phyloP scores from a whole-genome alignment of 2,113 vertebrate species.

The Caretta caretta region DNA sequence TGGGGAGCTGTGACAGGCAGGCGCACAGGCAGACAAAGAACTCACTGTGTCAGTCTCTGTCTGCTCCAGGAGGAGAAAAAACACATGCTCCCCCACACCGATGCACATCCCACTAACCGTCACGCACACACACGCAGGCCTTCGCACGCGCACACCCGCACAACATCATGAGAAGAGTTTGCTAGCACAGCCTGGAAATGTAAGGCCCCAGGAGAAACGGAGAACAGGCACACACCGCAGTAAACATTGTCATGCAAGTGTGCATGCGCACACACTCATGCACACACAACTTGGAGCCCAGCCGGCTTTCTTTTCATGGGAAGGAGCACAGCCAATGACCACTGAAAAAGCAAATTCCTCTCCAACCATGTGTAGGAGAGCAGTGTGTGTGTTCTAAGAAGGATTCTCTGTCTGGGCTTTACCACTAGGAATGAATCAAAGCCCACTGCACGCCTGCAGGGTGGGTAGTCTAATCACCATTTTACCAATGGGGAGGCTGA shows the following conservation, averaged over 20 bases:
- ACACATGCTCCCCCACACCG: background rate
- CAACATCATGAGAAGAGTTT: background rate
- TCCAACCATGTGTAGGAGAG: background rate
- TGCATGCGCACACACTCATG: background rate
- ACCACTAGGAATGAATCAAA: background rate
- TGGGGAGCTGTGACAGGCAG: conserved; percentile 59
- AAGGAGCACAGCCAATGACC: background rate
- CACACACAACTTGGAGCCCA: background rate
- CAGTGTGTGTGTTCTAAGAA: background rate
- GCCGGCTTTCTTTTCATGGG: background rate
- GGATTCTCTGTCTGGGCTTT: background rate
- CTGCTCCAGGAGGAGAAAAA: conserved; percentile 52
- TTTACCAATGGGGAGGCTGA: background rate
- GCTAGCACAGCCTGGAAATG: background rate
- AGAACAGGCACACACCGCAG: background rate
- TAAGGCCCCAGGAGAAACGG: background rate
- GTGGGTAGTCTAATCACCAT: background rate
- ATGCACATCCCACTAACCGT: background rate
- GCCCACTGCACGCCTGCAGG: background rate
- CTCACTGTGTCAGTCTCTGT: conserved; percentile 52
- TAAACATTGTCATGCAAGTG: background rate
- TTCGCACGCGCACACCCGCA: background rate
- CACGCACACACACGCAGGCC: background rate
- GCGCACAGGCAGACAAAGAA: conserved; percentile 67
- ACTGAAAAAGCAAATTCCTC: background rate